Evolutionary conservation across 1,140 invertebrate species (phyloP), one percentile per base, ranked within the genome.

Genomic region (Chironomus striatipennis): DNA sequence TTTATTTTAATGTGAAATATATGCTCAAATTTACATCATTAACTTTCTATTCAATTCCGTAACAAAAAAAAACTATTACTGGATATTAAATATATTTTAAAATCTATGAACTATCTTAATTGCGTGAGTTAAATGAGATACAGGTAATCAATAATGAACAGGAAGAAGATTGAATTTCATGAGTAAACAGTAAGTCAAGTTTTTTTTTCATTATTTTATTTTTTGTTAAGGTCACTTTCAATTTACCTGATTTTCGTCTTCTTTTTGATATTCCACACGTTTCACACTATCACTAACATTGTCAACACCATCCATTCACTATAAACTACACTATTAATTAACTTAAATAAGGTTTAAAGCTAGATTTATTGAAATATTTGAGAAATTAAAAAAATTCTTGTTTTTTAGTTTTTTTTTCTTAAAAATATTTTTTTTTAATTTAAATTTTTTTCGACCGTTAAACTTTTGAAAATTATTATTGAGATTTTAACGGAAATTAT

Each of bases 301-400:
- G n/a, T 57, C n/a, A 12, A 57, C 47, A 57, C 47, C 12, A 57
- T 57, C 47, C 47, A 57, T 57, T 57, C 47, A 57, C n/a, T 57
- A n/a, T n/a, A 57, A 57, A 57, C 47, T 57, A 57, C 5, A 57
- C 47, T n/a, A 7, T 57, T 12, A 57, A 57, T 10, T 57, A 57
- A 57, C 47, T 57, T 57, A 57, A 57, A 15, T 57, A 57, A 57
- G 9, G n/a, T 57, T 57, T 57, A 57, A 57, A 57, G n/a, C 47
- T 57, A 12, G 47, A 57, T 57, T 57, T 34, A 34, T 57, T 57
- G 43, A n/a, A 47, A 4, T 47, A 12, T 47, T 47, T 47, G 42
- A n/a, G n/a, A n/a, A n/a, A n/a, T n/a, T n/a, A n/a, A n/a, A n/a
- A n/a, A n/a, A 34, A 34, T 34, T 34, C 1, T 34, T 5, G 24